Evolutionary conservation across 2,113 vertebrate genomes (phyloP).

Genomic region (Cryptotis parvus): DNA sequence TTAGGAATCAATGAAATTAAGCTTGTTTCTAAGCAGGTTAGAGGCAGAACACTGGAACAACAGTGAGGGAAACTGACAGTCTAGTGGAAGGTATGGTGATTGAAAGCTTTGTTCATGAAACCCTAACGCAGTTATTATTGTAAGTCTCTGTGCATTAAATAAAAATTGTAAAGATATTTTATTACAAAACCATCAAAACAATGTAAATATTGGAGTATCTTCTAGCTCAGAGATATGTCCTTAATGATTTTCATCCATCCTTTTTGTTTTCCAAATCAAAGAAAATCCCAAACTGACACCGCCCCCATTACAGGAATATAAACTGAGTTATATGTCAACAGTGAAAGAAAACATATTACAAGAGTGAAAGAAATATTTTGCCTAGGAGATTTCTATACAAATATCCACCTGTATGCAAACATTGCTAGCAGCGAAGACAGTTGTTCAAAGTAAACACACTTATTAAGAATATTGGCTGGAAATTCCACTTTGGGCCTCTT

Average conservation of each 20-base stretch:
- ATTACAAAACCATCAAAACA: background rate
- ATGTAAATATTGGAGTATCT: background rate
- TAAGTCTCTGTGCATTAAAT: no score
- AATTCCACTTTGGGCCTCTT: background rate
- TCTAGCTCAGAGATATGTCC: background rate
- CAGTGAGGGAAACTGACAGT: no score
- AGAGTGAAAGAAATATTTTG: background rate
- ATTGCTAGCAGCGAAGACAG: background rate
- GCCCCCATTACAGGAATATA: background rate
- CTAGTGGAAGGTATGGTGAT: no score
- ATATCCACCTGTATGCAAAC: background rate
- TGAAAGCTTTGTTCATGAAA: no score
- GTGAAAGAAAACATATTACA: background rate
- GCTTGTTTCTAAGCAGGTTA: no score
- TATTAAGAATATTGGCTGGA: background rate
- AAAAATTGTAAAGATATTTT: background rate
- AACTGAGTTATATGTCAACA: background rate
- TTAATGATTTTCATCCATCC: background rate
- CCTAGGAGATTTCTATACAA: background rate
- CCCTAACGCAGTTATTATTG: no score
- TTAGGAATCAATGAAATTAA: no score
- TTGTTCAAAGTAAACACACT: background rate
- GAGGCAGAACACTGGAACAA: no score
- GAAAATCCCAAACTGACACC: background rate
- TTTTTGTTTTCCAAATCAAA: slow-evolving; percentile 24